Conservation (phyloP, 2,888 invertebrate species). For the Noctua janthe region DNA sequence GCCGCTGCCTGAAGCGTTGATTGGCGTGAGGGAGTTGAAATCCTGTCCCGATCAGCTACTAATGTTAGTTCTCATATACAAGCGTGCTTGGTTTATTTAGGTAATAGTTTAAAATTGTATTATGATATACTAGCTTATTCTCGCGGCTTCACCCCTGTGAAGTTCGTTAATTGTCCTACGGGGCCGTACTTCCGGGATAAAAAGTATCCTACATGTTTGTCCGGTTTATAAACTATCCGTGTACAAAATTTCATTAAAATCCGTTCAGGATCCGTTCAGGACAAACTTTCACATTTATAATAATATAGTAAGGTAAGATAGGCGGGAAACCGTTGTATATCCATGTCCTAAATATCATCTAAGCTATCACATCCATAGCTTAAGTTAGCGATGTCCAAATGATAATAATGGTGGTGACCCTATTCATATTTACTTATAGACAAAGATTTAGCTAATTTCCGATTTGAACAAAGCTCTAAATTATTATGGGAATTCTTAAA, state of each 20-base stretch:
- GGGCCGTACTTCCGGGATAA: not conserved
- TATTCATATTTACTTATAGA: not conserved
- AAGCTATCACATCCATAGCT: too few relatives aligned
- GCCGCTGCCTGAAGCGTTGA: constrained; percentile 11
- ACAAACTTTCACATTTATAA: not conserved
- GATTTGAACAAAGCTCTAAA: not conserved
- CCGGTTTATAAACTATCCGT: not conserved
- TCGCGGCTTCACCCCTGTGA: not conserved
- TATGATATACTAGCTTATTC: not conserved
- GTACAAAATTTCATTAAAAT: not conserved
- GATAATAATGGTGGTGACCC: not conserved
- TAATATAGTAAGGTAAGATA: not conserved
- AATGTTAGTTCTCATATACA: not conserved
- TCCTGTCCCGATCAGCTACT: constrained; percentile 16
- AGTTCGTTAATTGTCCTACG: not conserved
- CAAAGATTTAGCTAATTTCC: not conserved
- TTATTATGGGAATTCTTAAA: not conserved
- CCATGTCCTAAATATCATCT: too few relatives aligned
- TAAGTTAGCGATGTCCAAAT: not conserved
- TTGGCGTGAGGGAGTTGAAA: constrained; percentile 22
- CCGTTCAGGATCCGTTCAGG: not conserved
- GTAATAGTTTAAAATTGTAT: not conserved
- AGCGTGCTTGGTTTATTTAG: not conserved
- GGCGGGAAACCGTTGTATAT: not conserved
- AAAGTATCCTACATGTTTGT: not conserved